Evolutionary conservation across 1,140 invertebrate genomes (phyloP), one percentile per base, ranked within the genome.

Genomic region (Aleiodes sp.): DNA sequence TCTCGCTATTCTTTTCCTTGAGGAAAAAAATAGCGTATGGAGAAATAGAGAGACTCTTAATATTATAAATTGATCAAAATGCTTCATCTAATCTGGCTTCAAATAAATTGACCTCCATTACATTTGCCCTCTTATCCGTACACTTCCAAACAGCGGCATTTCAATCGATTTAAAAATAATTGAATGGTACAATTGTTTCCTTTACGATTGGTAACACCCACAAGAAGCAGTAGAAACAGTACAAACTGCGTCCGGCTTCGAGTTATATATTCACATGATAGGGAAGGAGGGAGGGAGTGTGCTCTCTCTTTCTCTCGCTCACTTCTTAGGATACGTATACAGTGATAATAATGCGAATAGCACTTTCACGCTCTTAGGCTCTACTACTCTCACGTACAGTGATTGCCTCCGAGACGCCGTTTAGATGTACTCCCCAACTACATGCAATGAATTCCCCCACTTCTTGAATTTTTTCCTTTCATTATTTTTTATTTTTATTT

Each of bases 151-250:
- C 8, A 8, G 26, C 26, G 10, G 52, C 24, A 39, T 57, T 57
- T 59, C 19, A 66, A 66, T 57, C 1, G 24, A 21, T 46, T 16
- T 66, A 66, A 66, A 66, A 66, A 66, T 66, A 66, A 66, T 66
- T 39, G 33, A 66, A 66, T 66, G 46, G 46, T 59, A 37, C 65
- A 52, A 66, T 66, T 57, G 52, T 66, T 66, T 66, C 26, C 14
- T 4, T 37, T 66, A 12, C 26, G 31, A 59, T 66, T 66, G 65
- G 52, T 52, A 66, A 57, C 65, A 66, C 65, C 65, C 33, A 66
- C 33, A 12, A 19, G 29, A 37, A 39, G 57, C 19, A 65, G 28
- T 16, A 21, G 39, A 19, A n/a, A 31, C 19, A 43, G 39, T 2
- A n/a, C n/a, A n/a, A n/a, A n/a, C 19, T 8, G 21, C 46, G 19